Conservation (phyloP, 2,797 vertebrate species). For the Nannoperca australis region DNA sequence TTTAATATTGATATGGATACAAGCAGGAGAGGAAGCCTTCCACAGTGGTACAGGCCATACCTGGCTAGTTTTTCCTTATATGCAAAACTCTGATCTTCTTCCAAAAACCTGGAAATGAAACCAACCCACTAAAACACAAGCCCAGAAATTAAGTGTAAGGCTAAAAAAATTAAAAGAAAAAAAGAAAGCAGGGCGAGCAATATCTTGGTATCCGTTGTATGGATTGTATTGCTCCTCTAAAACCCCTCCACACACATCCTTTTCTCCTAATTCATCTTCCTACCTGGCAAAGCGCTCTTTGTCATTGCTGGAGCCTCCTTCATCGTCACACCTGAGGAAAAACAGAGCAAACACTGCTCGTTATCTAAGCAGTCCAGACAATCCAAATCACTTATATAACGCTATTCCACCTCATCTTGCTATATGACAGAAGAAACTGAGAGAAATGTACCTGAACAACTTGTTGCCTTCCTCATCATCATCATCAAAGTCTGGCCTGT, state of each 20-base stretch:
- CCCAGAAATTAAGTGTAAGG: constrained; percentile 25
- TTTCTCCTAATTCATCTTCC: constrained; percentile 64
- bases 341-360: constrained; percentile 10
- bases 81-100: constrained; percentile 93
- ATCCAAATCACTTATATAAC: neutral
- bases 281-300: constrained; percentile 99
- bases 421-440: neutral
- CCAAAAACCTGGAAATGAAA: constrained; percentile 93
- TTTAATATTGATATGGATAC: constrained; percentile 59
- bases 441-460: constrained; percentile 90
- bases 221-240: constrained; percentile 8
- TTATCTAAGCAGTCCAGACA: constrained; percentile 2
- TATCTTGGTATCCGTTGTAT: neutral
- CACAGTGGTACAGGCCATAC: constrained; percentile 86
- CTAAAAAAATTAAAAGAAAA: neutral
- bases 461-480: constrained; percentile 92
- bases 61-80: constrained; percentile 95
- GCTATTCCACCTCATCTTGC: neutral
- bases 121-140: constrained; percentile 86
- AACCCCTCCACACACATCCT: neutral
- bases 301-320: constrained; percentile 89
- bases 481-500: constrained; percentile 94
- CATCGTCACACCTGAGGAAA: constrained; percentile 92
- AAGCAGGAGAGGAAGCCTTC: constrained; percentile 83
- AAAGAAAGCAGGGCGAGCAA: constrained; percentile 17